Evolutionary conservation across 2,888 invertebrate genomes (phyloP).

Genomic region (Stratiomys singularior): DNA sequence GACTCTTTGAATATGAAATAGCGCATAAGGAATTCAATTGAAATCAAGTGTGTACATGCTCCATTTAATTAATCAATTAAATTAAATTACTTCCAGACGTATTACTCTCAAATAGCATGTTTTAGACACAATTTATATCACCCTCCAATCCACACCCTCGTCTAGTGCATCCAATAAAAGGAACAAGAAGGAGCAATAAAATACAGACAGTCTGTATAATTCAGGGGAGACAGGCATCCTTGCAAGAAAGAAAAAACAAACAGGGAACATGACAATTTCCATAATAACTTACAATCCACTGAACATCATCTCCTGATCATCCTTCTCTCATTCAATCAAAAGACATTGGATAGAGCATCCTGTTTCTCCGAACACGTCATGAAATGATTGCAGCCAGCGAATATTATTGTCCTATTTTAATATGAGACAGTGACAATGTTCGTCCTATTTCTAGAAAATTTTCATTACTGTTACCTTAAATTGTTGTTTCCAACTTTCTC

Average conservation of each 20-base stretch:
- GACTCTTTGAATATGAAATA: too few relatives aligned
- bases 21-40: too few relatives aligned
- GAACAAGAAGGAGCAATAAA: slow-evolving; percentile 14
- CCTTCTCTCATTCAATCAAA: too few relatives aligned
- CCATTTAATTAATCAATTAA: slow-evolving; percentile 21
- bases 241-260: neutral
- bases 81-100: slow-evolving; percentile 22
- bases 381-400: too few relatives aligned
- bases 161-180: neutral
- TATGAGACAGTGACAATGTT: too few relatives aligned
- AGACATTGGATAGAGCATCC: too few relatives aligned
- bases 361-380: too few relatives aligned
- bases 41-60: neutral
- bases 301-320: neutral
- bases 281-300: slow-evolving; percentile 31
- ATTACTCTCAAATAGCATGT: neutral
- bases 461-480: too few relatives aligned
- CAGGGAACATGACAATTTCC: slow-evolving; percentile 11
- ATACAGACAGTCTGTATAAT: neutral
- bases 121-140: slow-evolving; percentile 9
- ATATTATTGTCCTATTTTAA: too few relatives aligned
- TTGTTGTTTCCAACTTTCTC: too few relatives aligned
- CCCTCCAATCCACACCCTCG: neutral
- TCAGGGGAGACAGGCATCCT: neutral
- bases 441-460: too few relatives aligned